Evolutionary conservation across 2,888 invertebrate genomes (phyloP).

Genomic region (Epinotia nisella): DNA sequence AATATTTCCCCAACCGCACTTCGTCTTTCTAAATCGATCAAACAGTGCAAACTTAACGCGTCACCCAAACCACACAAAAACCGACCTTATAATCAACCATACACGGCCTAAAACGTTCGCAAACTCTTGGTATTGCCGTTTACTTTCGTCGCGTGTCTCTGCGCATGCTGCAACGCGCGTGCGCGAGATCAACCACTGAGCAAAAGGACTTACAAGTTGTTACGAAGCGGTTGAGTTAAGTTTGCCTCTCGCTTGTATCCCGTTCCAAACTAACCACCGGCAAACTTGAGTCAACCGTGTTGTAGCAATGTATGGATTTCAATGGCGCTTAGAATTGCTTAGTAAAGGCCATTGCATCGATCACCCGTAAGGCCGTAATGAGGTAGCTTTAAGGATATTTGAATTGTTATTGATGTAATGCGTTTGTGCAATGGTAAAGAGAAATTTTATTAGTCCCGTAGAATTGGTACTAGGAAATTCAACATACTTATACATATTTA

Average conservation of each 20-base stretch:
- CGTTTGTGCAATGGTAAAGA: conserved; percentile 1
- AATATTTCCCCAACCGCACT: conserved; percentile 2
- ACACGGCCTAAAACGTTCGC: neutral
- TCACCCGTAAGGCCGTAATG: conserved; percentile 37
- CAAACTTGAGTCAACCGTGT: neutral
- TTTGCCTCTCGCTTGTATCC: neutral
- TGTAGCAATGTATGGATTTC: neutral
- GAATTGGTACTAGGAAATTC: too few relatives aligned
- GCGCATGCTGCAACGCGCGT: conserved; percentile 31
- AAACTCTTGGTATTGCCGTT: neutral
- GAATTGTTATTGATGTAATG: conserved; percentile 16
- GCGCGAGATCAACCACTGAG: neutral
- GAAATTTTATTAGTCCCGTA: neutral
- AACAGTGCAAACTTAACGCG: neutral
- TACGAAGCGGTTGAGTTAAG: neutral
- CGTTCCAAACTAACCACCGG: neutral
- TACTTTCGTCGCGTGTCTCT: conserved; percentile 25
- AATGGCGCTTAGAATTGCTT: neutral
- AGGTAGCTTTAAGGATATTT: conserved; percentile 16
- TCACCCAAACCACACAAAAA: neutral
- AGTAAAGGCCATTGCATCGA: conserved; percentile 20
- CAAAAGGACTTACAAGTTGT: neutral
- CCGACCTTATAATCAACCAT: neutral
- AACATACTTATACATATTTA: neutral
- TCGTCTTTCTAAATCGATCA: conserved; percentile 12